Conservation (phyloP, 2,797 vertebrate species). For the Halcyon chelicuti region DNA sequence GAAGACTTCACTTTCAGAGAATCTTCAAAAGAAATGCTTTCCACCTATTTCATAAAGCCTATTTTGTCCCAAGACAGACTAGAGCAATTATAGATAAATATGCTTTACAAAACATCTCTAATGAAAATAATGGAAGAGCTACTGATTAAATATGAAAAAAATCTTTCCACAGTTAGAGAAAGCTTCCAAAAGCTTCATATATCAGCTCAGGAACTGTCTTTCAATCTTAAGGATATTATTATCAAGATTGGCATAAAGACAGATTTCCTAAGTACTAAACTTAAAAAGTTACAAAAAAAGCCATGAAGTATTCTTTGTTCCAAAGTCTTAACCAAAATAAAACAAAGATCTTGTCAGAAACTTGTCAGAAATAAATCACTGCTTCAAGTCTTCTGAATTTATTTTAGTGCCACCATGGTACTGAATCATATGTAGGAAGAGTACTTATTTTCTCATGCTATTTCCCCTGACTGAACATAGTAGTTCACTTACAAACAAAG, state of each 20-base stretch:
- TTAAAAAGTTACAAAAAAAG: background rate
- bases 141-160: background rate
- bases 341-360: background rate
- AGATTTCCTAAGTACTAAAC: background rate
- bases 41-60: background rate
- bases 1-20: background rate
- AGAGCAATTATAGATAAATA: background rate
- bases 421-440: background rate
- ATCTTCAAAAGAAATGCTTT: background rate
- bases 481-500: background rate
- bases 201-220: background rate
- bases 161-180: background rate
- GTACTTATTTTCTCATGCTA: background rate
- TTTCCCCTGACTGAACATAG: background rate
- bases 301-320: background rate
- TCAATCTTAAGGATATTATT: slow-evolving; percentile 27
- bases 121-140: background rate
- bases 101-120: background rate
- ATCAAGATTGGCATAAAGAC: background rate
- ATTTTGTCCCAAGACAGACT: background rate
- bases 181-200: too few species aligned
- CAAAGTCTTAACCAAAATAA: background rate
- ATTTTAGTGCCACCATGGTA: background rate
- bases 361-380: background rate
- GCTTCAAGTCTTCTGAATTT: background rate